Evolutionary conservation across 2,797 vertebrate species (phyloP).

Genomic region (Yasuhikotakia modesta): DNA sequence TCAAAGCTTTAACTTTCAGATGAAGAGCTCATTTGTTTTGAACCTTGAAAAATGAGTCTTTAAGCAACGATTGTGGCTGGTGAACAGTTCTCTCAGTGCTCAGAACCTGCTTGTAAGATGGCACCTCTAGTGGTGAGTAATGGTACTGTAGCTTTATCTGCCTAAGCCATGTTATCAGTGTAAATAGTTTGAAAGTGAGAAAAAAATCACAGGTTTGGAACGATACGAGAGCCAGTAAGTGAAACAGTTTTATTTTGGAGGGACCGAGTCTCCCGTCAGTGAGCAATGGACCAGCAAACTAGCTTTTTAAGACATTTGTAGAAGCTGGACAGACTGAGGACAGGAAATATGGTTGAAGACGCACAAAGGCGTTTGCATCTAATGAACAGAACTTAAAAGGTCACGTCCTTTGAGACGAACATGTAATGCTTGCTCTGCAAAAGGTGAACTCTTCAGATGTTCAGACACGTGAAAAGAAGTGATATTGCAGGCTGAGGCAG

Average conservation of each 20-base stretch:
- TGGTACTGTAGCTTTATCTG: background rate
- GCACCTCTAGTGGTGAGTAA: background rate
- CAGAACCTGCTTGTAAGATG: background rate
- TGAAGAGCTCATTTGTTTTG: background rate
- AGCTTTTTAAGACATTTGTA: background rate
- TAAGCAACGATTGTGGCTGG: background rate
- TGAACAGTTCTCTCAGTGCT: background rate
- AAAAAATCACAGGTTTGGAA: no score
- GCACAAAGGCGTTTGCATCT: no score
- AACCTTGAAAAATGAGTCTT: background rate
- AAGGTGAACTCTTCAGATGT: background rate
- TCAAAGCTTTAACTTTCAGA: background rate
- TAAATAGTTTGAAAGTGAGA: no score
- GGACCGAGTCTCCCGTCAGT: no score
- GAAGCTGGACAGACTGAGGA: background rate
- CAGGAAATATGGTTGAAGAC: no score
- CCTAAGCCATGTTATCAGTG: background rate
- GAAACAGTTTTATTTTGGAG: no score
- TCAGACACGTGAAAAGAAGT: slow-evolving; percentile 4
- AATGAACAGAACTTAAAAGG: no score
- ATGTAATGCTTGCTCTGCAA: slow-evolving; percentile 7
- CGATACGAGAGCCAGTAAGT: no score
- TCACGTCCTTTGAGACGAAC: no score
- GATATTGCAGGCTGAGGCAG: background rate
- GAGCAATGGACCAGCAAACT: no score